Percentiles rank a stretch among this genome's conserved stretches.
Conservation (phyloP, 92 coral and sea anemone species). For the Epizoanthus illoricatus region DNA sequence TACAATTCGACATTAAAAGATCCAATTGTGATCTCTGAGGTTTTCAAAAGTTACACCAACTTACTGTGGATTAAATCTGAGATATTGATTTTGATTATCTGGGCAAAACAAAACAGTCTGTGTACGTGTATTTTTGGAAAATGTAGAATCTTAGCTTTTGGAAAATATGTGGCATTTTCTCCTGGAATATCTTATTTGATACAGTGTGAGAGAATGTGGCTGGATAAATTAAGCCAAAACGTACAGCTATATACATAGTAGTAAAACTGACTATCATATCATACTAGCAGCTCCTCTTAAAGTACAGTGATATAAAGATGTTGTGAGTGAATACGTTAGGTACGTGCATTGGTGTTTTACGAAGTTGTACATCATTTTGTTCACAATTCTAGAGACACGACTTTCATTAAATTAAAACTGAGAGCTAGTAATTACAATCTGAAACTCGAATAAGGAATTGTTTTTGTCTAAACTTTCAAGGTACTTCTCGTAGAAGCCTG, state of each 20-base stretch:
- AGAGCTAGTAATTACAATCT: background rate
- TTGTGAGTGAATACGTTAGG: background rate
- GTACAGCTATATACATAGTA: conserved; percentile 31
- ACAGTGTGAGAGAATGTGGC: conserved; percentile 1
- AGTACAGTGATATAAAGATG: background rate
- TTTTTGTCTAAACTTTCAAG: background rate
- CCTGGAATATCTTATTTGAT: no score
- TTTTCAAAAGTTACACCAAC: background rate
- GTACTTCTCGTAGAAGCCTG: conserved; percentile 6
- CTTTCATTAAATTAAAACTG: no score
- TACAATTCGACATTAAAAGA: background rate
- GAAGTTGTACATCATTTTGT: background rate
- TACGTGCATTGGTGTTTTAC: conserved; percentile 1
- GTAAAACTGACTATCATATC: no score
- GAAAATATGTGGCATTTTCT: no score
- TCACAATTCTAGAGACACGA: background rate
- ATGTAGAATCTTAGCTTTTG: no score
- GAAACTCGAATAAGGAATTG: background rate
- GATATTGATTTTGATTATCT: background rate
- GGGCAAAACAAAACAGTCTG: background rate
- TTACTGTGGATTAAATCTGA: conserved; percentile 1
- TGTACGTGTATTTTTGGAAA: no score
- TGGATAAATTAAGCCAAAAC: conserved; percentile 4
- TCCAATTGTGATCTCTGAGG: background rate
- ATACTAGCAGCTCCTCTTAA: background rate